Evolutionary conservation across 2,113 vertebrate species (phyloP).

Genomic region (Sula dactylatra): DNA sequence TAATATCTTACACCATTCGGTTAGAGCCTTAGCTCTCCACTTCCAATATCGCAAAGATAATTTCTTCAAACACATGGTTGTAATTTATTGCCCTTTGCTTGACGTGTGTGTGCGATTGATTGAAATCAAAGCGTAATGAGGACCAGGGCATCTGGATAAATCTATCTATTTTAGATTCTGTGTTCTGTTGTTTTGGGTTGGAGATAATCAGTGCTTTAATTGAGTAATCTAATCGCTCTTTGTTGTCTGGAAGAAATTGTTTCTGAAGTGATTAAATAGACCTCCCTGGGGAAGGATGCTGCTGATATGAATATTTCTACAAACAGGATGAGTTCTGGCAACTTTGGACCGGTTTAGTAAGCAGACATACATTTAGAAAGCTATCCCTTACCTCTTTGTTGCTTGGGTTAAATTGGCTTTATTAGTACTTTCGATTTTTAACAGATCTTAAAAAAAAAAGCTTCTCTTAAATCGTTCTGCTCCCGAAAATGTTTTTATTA

Average conservation of each 20-base stretch:
- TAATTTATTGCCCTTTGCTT: conserved; percentile 73
- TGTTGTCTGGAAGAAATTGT: conserved; percentile 63
- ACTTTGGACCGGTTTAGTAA: neutral
- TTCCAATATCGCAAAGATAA: conserved; percentile 49
- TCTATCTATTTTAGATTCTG: conserved; percentile 10
- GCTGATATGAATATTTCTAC: neutral
- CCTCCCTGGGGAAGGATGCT: conserved; percentile 24
- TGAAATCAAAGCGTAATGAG: conserved; percentile 73
- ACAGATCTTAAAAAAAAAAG: neutral
- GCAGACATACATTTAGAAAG: neutral
- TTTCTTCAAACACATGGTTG: conserved; percentile 70
- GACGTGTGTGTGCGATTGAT: conserved; percentile 68
- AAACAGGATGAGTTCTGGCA: conserved; percentile 7
- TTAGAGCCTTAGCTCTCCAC: conserved; percentile 28
- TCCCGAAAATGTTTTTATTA: neutral
- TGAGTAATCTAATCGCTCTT: conserved; percentile 61
- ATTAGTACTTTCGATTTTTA: neutral
- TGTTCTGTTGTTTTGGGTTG: conserved; percentile 41
- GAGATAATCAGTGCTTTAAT: conserved; percentile 72
- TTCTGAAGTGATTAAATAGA: conserved; percentile 43
- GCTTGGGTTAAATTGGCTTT: neutral
- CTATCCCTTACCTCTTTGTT: neutral
- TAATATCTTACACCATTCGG: conserved; percentile 31
- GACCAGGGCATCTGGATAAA: conserved; percentile 49
- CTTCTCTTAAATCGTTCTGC: neutral